These are phyloP conservation scores for Diarsia mendica DNA, from an alignment of 2,888 invertebrate genomes.

Conservation along the genomic window DNA sequence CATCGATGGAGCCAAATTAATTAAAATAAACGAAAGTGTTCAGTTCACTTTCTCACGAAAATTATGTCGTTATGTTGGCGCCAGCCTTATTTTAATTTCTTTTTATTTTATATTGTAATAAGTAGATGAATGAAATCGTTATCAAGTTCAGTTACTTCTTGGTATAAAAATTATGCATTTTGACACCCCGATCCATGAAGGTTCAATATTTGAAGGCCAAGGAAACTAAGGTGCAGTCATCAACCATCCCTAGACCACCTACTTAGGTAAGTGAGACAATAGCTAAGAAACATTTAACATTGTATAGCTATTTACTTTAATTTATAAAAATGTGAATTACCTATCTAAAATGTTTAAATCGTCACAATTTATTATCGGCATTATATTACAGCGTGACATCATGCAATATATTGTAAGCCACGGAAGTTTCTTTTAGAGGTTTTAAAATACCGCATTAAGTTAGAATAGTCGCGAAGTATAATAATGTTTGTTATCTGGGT, in stretches of 20 bases:
- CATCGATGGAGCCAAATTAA: constrained; percentile 13
- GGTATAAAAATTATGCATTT: not conserved
- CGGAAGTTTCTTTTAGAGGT: constrained; percentile 23
- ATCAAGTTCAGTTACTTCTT: not conserved
- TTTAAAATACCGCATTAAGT: constrained; percentile 6
- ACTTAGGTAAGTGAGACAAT: not conserved
- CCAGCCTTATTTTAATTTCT: not conserved
- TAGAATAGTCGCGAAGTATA: not conserved
- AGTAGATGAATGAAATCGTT: not conserved
- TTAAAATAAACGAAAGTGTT: constrained; percentile 31
- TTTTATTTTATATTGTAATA: no score
- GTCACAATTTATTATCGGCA: not conserved
- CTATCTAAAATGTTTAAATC: not conserved
- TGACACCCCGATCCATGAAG: not conserved
- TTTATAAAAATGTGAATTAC: not conserved
- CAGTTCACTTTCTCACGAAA: constrained; percentile 24
- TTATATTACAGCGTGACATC: constrained; percentile 13
- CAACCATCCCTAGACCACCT: not conserved
- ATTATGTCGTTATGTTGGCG: constrained; percentile 24
- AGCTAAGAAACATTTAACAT: not conserved
- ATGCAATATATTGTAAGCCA: not conserved
- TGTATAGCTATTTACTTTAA: not conserved
- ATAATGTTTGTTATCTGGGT: not conserved
- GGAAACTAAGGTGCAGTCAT: not conserved
- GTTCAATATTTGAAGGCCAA: not conserved